Evolutionary conservation across 2,113 vertebrate species (phyloP).

Genomic region (Corvus cornix): DNA sequence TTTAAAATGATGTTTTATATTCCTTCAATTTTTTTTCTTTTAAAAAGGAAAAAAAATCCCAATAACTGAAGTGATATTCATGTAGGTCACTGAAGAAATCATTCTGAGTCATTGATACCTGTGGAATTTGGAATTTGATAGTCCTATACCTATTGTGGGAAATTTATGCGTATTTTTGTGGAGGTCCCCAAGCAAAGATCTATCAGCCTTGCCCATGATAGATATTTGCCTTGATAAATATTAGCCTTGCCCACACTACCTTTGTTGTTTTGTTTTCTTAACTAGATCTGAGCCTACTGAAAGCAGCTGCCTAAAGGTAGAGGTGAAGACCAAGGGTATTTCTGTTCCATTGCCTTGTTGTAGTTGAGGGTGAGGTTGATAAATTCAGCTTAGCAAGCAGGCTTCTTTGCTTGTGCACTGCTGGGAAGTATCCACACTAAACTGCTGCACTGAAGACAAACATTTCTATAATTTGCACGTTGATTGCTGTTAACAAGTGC

Average conservation of each 20-base stretch:
- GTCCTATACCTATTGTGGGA: not conserved
- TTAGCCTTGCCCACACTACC: not conserved
- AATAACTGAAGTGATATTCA: not conserved
- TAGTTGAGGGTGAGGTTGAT: not conserved
- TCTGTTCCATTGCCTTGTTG: not conserved
- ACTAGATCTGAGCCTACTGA: not conserved
- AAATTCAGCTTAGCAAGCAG: not conserved
- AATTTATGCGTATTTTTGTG: not conserved
- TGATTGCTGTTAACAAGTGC: not conserved
- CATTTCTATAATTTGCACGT: not conserved
- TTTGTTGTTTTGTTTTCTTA: not conserved
- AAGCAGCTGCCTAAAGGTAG: not conserved
- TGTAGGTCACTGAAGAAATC: not conserved
- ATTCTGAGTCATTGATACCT: not conserved
- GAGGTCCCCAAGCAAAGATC: not conserved
- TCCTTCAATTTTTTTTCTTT: not conserved
- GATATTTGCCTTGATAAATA: not conserved
- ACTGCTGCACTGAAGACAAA: not conserved
- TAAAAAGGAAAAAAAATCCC: accelerated
- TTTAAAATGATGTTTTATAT: not conserved
- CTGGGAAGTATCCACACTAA: not conserved
- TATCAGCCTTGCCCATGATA: not conserved
- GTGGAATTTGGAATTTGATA: not conserved
- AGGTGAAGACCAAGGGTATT: not conserved
- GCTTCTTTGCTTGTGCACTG: not conserved